Evolutionary conservation across 2,888 invertebrate genomes (phyloP).

Genomic region (Hydropsyche betteni): DNA sequence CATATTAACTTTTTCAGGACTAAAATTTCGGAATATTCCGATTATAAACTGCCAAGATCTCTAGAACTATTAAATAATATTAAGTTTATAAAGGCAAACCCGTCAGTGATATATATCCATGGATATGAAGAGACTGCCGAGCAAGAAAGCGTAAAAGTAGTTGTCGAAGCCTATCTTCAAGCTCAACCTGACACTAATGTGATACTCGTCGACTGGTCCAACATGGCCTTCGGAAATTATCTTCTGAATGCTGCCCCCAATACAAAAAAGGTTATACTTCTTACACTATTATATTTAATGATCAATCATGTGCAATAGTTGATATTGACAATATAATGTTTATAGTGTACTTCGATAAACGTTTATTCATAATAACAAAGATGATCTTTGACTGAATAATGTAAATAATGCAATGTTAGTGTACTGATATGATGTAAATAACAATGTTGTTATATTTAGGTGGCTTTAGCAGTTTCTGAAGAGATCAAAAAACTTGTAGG

Average conservation of each 20-base stretch:
- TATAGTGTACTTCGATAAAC: too few relatives aligned
- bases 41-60: conserved; percentile 46
- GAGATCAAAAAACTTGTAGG: conserved; percentile 59
- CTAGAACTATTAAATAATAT: conserved; percentile 43
- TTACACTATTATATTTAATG: too few relatives aligned
- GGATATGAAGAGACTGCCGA: conserved; percentile 59
- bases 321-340: neutral
- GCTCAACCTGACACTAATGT: conserved; percentile 60
- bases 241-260: conserved; percentile 60
- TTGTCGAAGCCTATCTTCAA: conserved; percentile 58
- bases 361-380: neutral
- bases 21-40: conserved; percentile 47
- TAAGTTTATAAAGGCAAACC: conserved; percentile 52
- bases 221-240: conserved; percentile 61
- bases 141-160: conserved; percentile 61
- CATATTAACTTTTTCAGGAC: conserved; percentile 29
- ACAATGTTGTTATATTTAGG: conserved; percentile 54
- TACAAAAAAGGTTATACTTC: conserved; percentile 57
- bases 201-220: conserved; percentile 62
- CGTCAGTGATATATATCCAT: conserved; percentile 61
- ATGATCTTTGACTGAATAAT: neutral
- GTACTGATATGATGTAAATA: too few relatives aligned
- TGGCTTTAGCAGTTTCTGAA: conserved; percentile 60
- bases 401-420: neutral
- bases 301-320: too few relatives aligned